Evolutionary conservation across 2,888 invertebrate species (phyloP), one percentile per base, ranked within the genome.

Genomic region (Lasioglossum malachurum): DNA sequence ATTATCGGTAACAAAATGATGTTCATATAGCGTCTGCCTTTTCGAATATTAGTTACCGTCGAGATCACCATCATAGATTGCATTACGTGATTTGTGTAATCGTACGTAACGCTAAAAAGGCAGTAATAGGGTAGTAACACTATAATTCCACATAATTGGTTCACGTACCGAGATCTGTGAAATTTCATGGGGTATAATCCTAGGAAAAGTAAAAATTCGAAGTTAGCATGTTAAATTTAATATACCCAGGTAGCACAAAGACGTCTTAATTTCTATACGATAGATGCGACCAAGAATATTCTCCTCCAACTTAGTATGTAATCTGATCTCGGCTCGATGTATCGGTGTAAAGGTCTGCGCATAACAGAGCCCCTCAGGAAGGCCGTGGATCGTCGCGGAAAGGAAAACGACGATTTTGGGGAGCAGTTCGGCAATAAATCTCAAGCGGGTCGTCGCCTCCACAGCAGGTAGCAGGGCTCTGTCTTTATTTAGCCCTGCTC

Each of bases 171-270:
- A 7, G 14, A 35, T 64, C 16, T 78, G 38, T 44, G 79, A 57
- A 80, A 83, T 60, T 64, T 64, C 8, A 83, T 53, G 49, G 87
- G 87, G 27, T 83, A 87, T 38, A 87, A 53, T 73, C 87, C 87
- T 87, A 71, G 38, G 14, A 76, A 72, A 12, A 16, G 35, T 31
- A 19, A 81, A 75, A 23, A 23, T 41, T 8, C 4, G 16, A n/a
- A 31, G 5, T 72, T 73, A 10, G 49, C 38, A 64, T 2, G 31
- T 14, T 64, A 8, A 57, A 57, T 12, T 57, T 1, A 57, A n/a
- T 57, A 12, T 57, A 57, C 2, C 35, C 35, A 35, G 35, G 35
- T 35, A 35, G 35, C 35, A 35, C 35, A 35, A 31, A 31, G 27
- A 35, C 35, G 35, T 35, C 35, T 2, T 38, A 31, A 31, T 31